Base-by-base conservation (phyloP, 2,113 vertebrate species). In the Myotis yumanensis region DNA sequence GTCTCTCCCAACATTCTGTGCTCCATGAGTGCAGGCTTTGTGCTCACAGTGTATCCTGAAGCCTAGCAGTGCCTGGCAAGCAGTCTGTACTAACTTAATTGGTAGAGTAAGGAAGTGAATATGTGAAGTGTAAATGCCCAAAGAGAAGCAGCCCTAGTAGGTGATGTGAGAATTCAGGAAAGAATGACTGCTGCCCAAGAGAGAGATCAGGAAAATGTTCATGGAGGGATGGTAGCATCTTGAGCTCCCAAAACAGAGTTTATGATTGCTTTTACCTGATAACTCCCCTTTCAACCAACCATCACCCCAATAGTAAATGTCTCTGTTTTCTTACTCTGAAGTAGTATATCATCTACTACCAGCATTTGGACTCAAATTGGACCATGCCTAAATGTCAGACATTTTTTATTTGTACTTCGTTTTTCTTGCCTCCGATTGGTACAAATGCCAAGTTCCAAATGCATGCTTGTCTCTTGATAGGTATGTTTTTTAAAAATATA, bases 391-490 rank as follows among this genome's bases (percentile, higher is more conserved):
- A 69, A 40, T 57, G 43, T 86, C 71, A 52, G 66, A 6, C 40
- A 52, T 83, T 57, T 68, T 76, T 86, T 84, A 9, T 84, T 90
- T 54, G 2, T 87, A 46, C 51, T 57, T 88, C 86, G 22, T 76
- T 95, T 92, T 68, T 83, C 43, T 86, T 94, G 37, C 4, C 82
- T 96, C 85, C 94, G 43, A 1, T 72, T 84, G 28, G 79, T 62
- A 77, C 48, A 46, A 81, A 66, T 72, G 46, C 16, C n/a, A 23
- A 64, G 11, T 11, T 97, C 81, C 64, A 75, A 48, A 22, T 94
- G 87, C 14, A 64, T 93, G 54, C 17, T n/a, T 93, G 15, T 89
- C 35, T 96, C 83, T 43, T 80, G 32, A 66, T 54, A 59, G 37
- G 4, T 89, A 25, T 82, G 84, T 96, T 75, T 12, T 79, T 92